These are phyloP conservation scores for Cathartes aura DNA, from an alignment of 2,113 vertebrate genomes.

Conservation along the genomic window DNA sequence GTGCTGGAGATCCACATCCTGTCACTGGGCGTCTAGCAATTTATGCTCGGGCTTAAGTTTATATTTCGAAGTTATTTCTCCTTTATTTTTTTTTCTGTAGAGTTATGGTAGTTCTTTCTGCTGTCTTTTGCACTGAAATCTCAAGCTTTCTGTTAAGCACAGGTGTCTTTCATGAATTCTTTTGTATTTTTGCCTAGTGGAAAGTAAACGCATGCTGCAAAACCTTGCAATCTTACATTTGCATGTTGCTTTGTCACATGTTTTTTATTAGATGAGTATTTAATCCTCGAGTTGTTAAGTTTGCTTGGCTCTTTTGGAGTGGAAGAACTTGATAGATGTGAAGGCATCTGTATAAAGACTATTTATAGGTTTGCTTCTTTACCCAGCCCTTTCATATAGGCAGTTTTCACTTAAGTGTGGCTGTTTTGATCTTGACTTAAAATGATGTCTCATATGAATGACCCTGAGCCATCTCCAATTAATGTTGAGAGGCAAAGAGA, in stretches of 20 bases:
- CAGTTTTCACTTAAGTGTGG: neutral
- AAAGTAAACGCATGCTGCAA: neutral
- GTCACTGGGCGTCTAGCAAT: rapidly evolving
- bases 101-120: neutral
- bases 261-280: neutral
- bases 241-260: neutral
- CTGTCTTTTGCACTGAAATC: neutral
- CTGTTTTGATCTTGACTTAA: neutral
- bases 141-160: neutral
- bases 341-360: neutral
- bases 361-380: neutral
- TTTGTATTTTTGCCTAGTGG: neutral
- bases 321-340: neutral
- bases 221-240: neutral
- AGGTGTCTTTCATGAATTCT: neutral
- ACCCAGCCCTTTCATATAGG: neutral
- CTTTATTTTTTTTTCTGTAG: neutral
- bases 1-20: rapidly evolving
- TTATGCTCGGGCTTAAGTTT: neutral
- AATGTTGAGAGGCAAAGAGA: neutral
- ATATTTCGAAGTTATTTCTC: neutral
- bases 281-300: neutral
- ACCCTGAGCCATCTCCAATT: neutral
- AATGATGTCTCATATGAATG: neutral
- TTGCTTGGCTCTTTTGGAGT: neutral